Evolutionary conservation across 2,797 vertebrate species (phyloP).

Genomic region (Chelon auratus): DNA sequence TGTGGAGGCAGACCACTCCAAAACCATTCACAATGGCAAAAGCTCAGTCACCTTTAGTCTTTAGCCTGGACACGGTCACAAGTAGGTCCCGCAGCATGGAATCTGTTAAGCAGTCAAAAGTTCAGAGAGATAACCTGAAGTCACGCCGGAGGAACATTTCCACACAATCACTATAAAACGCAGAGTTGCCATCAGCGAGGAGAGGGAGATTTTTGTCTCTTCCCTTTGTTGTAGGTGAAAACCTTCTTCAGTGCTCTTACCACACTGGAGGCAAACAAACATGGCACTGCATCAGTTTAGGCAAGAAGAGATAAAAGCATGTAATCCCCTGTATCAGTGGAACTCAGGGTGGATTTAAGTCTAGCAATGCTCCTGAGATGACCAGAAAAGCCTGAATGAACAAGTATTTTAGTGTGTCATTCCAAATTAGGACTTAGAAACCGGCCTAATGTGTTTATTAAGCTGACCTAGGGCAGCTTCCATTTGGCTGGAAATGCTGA

Average conservation of each 20-base stretch:
- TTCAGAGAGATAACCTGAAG: constrained; percentile 42
- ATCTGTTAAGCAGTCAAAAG: constrained; percentile 32
- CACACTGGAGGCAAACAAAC: constrained; percentile 45
- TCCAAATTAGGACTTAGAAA: constrained; percentile 24
- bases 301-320: constrained; percentile 43
- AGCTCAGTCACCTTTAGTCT: constrained; percentile 40
- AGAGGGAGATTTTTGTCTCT: constrained; percentile 14
- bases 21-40: neutral
- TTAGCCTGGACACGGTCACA: constrained; percentile 10
- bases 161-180: constrained; percentile 35
- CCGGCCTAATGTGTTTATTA: constrained; percentile 22
- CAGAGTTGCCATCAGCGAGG: constrained; percentile 24
- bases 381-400: constrained; percentile 47
- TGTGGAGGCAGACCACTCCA: neutral
- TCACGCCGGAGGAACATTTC: constrained; percentile 23
- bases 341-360: constrained; percentile 50
- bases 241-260: constrained; percentile 30
- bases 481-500: neutral
- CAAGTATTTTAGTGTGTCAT: constrained; percentile 27
- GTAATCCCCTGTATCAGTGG: constrained; percentile 33
- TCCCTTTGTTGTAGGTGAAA: constrained; percentile 37
- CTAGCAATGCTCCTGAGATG: constrained; percentile 46
- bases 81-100: constrained; percentile 13
- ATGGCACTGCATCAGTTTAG: constrained; percentile 32
- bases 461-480: constrained; percentile 1